Conservation (phyloP, 2,113 vertebrate species). For the Pungitius pungitius region DNA sequence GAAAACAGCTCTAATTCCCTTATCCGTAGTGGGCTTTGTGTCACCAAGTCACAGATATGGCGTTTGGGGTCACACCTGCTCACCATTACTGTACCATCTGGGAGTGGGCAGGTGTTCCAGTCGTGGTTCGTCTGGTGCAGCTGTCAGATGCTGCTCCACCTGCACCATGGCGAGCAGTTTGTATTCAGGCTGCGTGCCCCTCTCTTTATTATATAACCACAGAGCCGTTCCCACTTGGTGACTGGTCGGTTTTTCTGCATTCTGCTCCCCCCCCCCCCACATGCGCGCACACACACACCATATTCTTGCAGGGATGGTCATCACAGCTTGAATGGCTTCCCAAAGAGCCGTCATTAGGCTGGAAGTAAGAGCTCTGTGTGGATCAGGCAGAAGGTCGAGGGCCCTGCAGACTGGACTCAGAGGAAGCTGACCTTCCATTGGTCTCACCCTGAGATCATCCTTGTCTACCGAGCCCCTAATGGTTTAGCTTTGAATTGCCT, state of each 20-base stretch:
- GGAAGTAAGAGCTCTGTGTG: conserved; percentile 11
- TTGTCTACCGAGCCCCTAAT: too few relatives aligned
- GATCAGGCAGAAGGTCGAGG: background rate
- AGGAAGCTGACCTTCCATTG: too few relatives aligned
- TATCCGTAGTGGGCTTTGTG: conserved; percentile 17
- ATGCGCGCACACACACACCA: too few relatives aligned
- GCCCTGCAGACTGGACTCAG: conserved; percentile 1
- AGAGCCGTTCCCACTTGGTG: background rate
- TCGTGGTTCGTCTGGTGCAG: background rate
- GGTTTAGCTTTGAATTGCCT: too few relatives aligned
- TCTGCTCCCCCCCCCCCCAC: background rate
- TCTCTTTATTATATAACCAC: background rate
- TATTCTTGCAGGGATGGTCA: conserved; percentile 31
- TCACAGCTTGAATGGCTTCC: conserved; percentile 26
- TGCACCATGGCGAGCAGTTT: background rate
- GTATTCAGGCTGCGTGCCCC: background rate
- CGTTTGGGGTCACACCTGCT: conserved; percentile 47
- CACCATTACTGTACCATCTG: conserved; percentile 35
- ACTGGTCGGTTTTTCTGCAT: background rate
- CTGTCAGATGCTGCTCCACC: conserved; percentile 15
- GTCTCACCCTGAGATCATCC: background rate
- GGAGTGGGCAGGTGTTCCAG: conserved; percentile 19
- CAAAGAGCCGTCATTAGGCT: conserved; percentile 47
- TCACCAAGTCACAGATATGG: conserved; percentile 32
- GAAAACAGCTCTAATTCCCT: background rate